These are phyloP conservation scores for Aplidium turbinatum DNA, from an alignment of 23 tunicate genomes.

Conservation along the genomic window DNA sequence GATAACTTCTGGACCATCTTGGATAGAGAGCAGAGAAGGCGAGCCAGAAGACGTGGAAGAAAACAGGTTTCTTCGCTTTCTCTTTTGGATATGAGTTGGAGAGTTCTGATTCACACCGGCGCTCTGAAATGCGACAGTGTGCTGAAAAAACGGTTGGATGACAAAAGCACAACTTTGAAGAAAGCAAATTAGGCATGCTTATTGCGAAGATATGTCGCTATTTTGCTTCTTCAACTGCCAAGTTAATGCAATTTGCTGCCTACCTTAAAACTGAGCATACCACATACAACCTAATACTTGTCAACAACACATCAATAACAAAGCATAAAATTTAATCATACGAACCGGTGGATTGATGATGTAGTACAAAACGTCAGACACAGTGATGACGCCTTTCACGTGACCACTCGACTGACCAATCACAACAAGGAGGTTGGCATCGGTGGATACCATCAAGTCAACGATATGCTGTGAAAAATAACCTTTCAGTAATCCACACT, in stretches of 20 bases:
- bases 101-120: neutral
- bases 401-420: constrained; percentile 23
- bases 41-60: constrained; percentile 4
- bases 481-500: too few relatives aligned
- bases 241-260: too few relatives aligned
- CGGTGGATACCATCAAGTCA: constrained; percentile 58
- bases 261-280: too few relatives aligned
- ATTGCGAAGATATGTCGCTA: too few relatives aligned
- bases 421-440: constrained; percentile 63
- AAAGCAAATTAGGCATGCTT: too few relatives aligned
- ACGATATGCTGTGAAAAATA: constrained; percentile 42
- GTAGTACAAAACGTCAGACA: constrained; percentile 49
- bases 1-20: constrained; percentile 16
- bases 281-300: neutral
- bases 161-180: too few relatives aligned
- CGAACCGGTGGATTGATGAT: constrained; percentile 47
- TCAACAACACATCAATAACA: too few relatives aligned
- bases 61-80: neutral
- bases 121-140: too few relatives aligned
- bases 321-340: too few relatives aligned
- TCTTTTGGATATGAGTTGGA: constrained; percentile 1
- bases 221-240: too few relatives aligned
- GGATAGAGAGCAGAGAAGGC: constrained; percentile 11
- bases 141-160: too few relatives aligned
- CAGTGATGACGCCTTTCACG: constrained; percentile 63